phyloP scores from a whole-genome alignment of 2,797 vertebrate species.

The Parauchenoglanis ngamensis region DNA sequence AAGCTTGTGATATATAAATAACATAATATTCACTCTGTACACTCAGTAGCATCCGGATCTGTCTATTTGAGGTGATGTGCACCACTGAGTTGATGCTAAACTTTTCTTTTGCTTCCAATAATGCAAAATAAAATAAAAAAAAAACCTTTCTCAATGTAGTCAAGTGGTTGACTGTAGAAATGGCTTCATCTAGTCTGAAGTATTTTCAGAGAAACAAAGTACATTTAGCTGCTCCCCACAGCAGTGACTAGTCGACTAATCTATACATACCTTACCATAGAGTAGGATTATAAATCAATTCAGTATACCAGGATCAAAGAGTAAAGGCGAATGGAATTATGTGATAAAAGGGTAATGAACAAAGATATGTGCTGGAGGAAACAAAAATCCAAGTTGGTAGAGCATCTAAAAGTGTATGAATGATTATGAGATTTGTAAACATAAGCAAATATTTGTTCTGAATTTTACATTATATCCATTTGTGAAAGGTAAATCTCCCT shows the following conservation, averaged over 20 bases:
- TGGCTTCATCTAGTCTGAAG: not conserved
- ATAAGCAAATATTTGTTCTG: not conserved
- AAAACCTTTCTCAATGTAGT: not conserved
- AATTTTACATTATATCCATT: not conserved
- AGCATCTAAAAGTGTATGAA: not conserved
- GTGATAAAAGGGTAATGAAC: not conserved
- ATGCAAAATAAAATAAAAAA: not conserved
- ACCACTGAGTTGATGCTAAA: not conserved
- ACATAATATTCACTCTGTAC: too few species aligned
- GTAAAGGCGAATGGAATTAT: not conserved
- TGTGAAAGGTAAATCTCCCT: slow-evolving; percentile 83
- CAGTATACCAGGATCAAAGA: not conserved
- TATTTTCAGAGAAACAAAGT: not conserved
- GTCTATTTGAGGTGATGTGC: not conserved
- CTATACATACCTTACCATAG: not conserved
- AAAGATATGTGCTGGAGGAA: not conserved
- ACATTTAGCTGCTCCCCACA: not conserved
- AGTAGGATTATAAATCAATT: not conserved
- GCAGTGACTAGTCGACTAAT: not conserved
- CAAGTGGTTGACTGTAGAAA: not conserved
- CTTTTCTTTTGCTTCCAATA: not conserved
- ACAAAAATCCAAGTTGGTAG: not conserved
- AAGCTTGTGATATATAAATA: not conserved
- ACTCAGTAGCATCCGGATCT: too few species aligned
- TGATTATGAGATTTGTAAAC: not conserved